Evolutionary conservation across 2,113 vertebrate species (phyloP).

Genomic region (Chroicocephalus ridibundus): DNA sequence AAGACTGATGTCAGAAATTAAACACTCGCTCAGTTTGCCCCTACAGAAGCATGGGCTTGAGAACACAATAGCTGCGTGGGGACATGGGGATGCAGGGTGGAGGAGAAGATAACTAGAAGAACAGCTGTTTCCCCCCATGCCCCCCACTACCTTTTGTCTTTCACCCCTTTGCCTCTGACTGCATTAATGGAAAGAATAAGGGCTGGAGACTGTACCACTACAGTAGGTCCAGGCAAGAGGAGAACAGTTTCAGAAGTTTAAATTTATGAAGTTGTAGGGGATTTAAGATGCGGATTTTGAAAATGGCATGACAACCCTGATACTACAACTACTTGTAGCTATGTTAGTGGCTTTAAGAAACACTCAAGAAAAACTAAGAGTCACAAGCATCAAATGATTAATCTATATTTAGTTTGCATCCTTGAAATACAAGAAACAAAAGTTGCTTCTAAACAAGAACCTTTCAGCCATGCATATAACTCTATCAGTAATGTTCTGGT

Average conservation of each 20-base stretch:
- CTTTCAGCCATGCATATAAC: not conserved
- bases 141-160: not conserved
- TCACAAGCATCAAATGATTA: not conserved
- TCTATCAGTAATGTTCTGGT: not conserved
- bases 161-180: not conserved
- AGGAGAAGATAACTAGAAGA: not conserved
- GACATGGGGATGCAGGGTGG: accelerated
- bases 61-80: accelerated
- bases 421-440: not conserved
- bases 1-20: not conserved
- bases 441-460: not conserved
- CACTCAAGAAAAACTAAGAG: not conserved
- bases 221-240: not conserved
- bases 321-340: not conserved
- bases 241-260: not conserved
- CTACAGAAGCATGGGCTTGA: not conserved
- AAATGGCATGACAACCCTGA: not conserved
- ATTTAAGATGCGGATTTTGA: not conserved
- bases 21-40: not conserved
- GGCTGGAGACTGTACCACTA: not conserved
- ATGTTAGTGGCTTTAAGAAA: not conserved
- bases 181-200: not conserved
- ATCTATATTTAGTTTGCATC: not conserved
- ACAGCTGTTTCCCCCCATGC: not conserved
- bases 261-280: not conserved